Percentiles rank a stretch among this genome's conserved stretches.
phyloP scores from a whole-genome alignment of 2,797 vertebrate genomes.

The Peromyscus aztecus region DNA sequence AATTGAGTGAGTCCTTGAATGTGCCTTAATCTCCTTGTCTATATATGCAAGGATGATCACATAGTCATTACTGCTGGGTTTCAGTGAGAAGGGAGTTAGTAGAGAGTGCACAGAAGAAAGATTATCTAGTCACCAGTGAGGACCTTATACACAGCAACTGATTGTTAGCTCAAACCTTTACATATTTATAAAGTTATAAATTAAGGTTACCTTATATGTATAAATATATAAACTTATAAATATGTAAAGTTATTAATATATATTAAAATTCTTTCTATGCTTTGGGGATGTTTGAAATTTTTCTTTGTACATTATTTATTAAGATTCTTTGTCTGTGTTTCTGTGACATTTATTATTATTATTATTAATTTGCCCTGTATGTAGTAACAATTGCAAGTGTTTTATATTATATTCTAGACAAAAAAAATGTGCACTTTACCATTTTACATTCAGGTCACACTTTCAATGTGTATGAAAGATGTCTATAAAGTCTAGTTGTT shows the following conservation, averaged over 20 bases:
- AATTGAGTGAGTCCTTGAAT: not conserved
- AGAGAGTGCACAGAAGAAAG: not conserved
- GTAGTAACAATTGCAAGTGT: not conserved
- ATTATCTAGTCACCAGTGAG: not conserved
- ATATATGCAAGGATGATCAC: not conserved
- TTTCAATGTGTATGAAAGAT: not conserved
- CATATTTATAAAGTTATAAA: not conserved
- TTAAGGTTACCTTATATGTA: no score
- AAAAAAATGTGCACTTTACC: not conserved
- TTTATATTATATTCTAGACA: not conserved
- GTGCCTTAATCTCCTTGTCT: not conserved
- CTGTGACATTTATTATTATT: not conserved
- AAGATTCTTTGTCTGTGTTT: not conserved
- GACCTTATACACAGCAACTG: not conserved
- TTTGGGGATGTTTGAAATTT: not conserved
- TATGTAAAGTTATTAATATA: no score
- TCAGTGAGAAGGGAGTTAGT: not conserved
- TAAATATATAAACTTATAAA: no score
- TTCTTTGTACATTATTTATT: not conserved
- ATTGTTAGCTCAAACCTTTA: not conserved
- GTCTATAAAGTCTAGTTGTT: not conserved
- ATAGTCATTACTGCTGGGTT: not conserved
- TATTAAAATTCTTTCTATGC: not conserved
- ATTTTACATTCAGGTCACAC: not conserved
- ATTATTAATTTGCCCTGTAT: not conserved